These are phyloP conservation scores for Vanessa tameamea DNA, from an alignment of 1,140 invertebrate genomes.

Conservation along the genomic window DNA sequence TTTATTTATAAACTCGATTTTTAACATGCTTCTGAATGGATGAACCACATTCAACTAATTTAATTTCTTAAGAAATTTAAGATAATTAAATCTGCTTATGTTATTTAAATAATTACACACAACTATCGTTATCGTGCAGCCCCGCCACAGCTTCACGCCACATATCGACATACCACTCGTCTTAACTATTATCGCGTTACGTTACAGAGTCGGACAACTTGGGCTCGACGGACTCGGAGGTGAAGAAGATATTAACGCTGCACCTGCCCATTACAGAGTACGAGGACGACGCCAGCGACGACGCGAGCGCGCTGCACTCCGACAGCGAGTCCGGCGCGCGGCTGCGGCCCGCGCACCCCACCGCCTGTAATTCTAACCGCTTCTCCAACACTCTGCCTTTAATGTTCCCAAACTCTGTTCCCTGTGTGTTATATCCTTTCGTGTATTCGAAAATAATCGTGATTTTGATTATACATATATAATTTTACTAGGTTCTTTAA, in stretches of 20 bases:
- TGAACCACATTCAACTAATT: no score
- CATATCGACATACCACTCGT: background rate
- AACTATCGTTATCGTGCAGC: slow-evolving; percentile 38
- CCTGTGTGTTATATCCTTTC: no score
- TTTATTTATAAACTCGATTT: background rate
- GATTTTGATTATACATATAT: no score
- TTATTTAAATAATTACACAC: background rate
- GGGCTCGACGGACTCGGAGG: slow-evolving; percentile 92
- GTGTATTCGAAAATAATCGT: no score
- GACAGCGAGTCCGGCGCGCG: slow-evolving; percentile 84
- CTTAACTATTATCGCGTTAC: slow-evolving; percentile 25
- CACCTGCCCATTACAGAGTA: slow-evolving; percentile 94
- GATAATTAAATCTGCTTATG: no score
- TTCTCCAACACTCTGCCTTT: background rate
- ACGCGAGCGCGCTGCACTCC: slow-evolving; percentile 87
- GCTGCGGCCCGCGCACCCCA: slow-evolving; percentile 71
- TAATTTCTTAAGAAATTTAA: no score
- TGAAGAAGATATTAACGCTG: slow-evolving; percentile 93
- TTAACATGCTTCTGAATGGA: background rate
- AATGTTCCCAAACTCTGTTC: no score
- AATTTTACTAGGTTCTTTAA: no score
- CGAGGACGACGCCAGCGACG: slow-evolving; percentile 88
- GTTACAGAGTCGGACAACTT: slow-evolving; percentile 92
- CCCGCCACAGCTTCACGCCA: slow-evolving; percentile 39
- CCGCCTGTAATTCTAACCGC: slow-evolving; percentile 73